Evolutionary conservation across 37 sponge, comb jelly and placozoan species (phyloP).

Genomic region (Ianthella basta): DNA sequence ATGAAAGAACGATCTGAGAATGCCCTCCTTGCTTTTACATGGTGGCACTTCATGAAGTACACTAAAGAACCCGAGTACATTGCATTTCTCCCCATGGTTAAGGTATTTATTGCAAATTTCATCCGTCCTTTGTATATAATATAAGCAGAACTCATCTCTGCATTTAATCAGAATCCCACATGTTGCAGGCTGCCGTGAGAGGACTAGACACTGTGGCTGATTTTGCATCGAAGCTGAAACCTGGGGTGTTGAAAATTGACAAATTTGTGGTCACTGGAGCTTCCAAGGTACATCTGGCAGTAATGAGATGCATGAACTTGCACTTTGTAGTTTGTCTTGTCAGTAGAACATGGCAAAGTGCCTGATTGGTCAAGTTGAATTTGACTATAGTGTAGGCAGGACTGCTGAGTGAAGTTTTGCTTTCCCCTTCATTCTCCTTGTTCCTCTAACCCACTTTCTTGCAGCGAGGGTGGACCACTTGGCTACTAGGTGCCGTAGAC

Average conservation of each 20-base stretch:
- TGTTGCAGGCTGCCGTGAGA: constrained; percentile 71
- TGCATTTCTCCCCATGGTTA: constrained; percentile 87
- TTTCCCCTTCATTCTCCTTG: too few relatives aligned
- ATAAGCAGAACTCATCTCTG: not conserved
- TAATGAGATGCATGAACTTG: too few relatives aligned
- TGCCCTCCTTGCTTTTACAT: constrained; percentile 88
- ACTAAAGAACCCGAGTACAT: constrained; percentile 79
- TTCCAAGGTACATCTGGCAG: constrained; percentile 82
- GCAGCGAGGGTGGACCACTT: constrained; percentile 95
- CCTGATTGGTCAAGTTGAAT: too few relatives aligned
- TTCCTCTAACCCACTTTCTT: not conserved
- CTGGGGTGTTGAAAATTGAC: constrained; percentile 35
- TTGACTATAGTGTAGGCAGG: too few relatives aligned
- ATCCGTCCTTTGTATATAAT: not conserved
- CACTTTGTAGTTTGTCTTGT: too few relatives aligned
- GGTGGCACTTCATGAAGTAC: constrained; percentile 75
- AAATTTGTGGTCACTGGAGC: constrained; percentile 90
- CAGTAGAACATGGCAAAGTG: too few relatives aligned
- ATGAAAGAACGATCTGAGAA: constrained; percentile 78
- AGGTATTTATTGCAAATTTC: constrained; percentile 45
- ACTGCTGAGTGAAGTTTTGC: too few relatives aligned
- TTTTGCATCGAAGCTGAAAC: constrained; percentile 58
- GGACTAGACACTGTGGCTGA: constrained; percentile 83
- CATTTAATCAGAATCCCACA: not conserved
- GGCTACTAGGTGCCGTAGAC: constrained; percentile 90